A percentile compares a stretch with the other conserved stretches of the same genome.
These are phyloP conservation scores for Nebria ingens DNA, from an alignment of 1,140 invertebrate species.

Conservation along the genomic window DNA sequence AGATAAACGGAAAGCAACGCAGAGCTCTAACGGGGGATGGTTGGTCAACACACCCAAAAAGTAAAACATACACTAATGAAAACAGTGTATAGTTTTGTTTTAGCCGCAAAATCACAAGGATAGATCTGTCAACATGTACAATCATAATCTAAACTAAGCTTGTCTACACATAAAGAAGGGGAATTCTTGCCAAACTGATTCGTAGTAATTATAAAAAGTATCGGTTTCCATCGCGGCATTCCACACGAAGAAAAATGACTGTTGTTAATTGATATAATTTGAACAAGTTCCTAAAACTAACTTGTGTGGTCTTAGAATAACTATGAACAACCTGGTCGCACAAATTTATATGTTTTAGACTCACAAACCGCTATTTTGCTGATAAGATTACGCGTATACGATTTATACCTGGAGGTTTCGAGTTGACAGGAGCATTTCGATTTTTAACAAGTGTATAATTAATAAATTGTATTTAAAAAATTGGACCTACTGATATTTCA, in stretches of 20 bases:
- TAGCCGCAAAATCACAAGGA: not conserved
- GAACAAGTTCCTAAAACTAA: slow-evolving; percentile 3
- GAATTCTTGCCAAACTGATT: not conserved
- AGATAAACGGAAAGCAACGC: not conserved
- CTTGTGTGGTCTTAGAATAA: not conserved
- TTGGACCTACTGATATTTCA: no score
- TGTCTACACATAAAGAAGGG: not conserved
- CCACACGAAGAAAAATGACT: not conserved
- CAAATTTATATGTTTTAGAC: no score
- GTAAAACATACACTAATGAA: not conserved
- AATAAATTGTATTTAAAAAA: no score
- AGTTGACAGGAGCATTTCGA: no score
- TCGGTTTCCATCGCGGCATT: not conserved
- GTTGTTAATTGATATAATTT: not conserved
- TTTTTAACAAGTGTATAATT: no score
- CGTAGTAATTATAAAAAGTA: slow-evolving; percentile 7
- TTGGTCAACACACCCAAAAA: not conserved
- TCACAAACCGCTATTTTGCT: no score
- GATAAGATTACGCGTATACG: no score
- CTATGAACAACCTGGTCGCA: no score
- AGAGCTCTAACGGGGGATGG: not conserved
- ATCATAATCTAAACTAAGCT: not conserved
- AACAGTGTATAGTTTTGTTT: not conserved
- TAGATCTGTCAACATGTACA: not conserved
- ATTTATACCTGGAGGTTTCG: no score